phyloP scores from a whole-genome alignment of 2,113 vertebrate species.

The Sarotherodon lohbergeri region DNA sequence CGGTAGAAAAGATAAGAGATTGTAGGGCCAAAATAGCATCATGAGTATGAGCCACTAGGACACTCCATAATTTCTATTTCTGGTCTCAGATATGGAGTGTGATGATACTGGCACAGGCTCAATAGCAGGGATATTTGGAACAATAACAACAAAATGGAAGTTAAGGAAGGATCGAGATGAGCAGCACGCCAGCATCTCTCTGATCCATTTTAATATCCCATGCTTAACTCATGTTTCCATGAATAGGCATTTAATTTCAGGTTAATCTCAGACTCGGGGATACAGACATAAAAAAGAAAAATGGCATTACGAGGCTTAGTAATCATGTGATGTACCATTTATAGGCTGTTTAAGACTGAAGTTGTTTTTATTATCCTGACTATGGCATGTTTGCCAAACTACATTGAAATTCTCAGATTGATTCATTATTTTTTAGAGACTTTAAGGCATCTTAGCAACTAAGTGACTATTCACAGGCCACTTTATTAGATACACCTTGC shows the following conservation, averaged over 20 bases:
- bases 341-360: background rate
- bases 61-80: background rate
- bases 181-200: background rate
- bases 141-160: background rate
- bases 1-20: background rate
- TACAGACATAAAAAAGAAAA: background rate
- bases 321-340: background rate
- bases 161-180: background rate
- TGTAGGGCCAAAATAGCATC: background rate
- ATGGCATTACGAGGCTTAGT: background rate
- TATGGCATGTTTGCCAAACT: background rate
- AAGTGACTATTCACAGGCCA: background rate
- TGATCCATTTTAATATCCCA: background rate
- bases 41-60: background rate
- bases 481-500: background rate
- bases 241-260: background rate
- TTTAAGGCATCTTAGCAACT: background rate
- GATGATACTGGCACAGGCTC: background rate
- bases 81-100: background rate
- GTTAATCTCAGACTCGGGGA: background rate
- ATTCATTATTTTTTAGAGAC: background rate
- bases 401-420: background rate
- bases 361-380: background rate
- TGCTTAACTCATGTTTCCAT: background rate
- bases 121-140: background rate